phyloP scores from a whole-genome alignment of 2,888 invertebrate species.

The Prenolepis imparis region DNA sequence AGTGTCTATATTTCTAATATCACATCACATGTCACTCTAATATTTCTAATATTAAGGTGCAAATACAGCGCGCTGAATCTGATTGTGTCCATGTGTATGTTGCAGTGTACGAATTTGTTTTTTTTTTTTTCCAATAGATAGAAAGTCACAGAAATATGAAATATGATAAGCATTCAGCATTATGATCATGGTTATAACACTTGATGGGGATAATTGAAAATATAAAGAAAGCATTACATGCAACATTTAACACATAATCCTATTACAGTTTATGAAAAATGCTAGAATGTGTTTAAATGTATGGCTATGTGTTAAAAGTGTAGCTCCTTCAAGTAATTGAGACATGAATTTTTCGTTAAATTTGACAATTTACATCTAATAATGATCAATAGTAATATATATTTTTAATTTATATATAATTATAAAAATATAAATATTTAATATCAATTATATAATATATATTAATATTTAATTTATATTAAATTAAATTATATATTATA shows the following conservation, averaged over 20 bases:
- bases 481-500: too few relatives aligned
- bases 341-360: not conserved
- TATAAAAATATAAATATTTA: not conserved
- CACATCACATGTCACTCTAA: not conserved
- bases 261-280: not conserved
- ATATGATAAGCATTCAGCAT: constrained; percentile 43
- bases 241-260: constrained; percentile 62
- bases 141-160: not conserved
- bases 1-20: not conserved
- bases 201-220: constrained; percentile 44
- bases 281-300: constrained; percentile 33
- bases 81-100: not conserved
- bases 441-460: too few relatives aligned
- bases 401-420: not conserved
- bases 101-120: not conserved
- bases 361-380: not conserved
- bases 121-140: not conserved
- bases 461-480: too few relatives aligned
- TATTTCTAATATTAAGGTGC: constrained; percentile 7
- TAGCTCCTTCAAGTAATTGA: not conserved
- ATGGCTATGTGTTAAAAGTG: not conserved
- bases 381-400: not conserved
- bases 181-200: constrained; percentile 29
- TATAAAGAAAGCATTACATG: constrained; percentile 66
- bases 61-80: not conserved